Base-by-base conservation (phyloP, 2,888 invertebrate genomes). In the Geophilus truncorum region DNA sequence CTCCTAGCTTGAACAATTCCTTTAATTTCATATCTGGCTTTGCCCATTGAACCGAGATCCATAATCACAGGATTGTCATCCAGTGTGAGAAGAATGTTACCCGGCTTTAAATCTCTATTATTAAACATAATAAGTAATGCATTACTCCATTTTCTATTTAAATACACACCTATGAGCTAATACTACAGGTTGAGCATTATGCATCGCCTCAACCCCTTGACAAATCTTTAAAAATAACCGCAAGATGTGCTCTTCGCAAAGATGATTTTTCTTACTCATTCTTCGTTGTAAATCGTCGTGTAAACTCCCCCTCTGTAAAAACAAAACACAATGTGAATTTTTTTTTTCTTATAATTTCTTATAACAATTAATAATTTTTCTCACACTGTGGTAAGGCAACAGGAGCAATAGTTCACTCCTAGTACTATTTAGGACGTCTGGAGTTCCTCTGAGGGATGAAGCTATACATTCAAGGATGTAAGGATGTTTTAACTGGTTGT, bases 31-130 rank as follows among this genome's bases (percentile, higher is more conserved):
- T 87, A 85, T 81, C 87, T 83, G 30, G 87, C 87, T 80, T 84
- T 84, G 2, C 86, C 86, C 81, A 87, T 87, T 15, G 89, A 89
- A 88, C 93, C 93, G 84, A 96, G 90, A 87, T 96, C 96, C 90
- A 95, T 95, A 82, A 96, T 90, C 79, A 95, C 88, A 0, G 94
- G 92, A 79, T 90, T 90, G 51, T 87, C 87, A 80, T 91, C 91
- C 85, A 93, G 92, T 23, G 90, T 90, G 30, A 95, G 87, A 84
- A 95, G 91, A 83, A 96, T 90, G 87, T 96, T 96, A 18, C 92
- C 93, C 80, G 95, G 93, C 88, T 96, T 96, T 51, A 96, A 86
- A 87, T 96, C 95, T 84, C 95, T 90, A 15, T 25, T 18, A 45
- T 79, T 76, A 62, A 78, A 15, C 23, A 15, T 25, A 51, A 32